Evolutionary conservation across 1,140 invertebrate species (phyloP).

Genomic region (Aplysia californica): DNA sequence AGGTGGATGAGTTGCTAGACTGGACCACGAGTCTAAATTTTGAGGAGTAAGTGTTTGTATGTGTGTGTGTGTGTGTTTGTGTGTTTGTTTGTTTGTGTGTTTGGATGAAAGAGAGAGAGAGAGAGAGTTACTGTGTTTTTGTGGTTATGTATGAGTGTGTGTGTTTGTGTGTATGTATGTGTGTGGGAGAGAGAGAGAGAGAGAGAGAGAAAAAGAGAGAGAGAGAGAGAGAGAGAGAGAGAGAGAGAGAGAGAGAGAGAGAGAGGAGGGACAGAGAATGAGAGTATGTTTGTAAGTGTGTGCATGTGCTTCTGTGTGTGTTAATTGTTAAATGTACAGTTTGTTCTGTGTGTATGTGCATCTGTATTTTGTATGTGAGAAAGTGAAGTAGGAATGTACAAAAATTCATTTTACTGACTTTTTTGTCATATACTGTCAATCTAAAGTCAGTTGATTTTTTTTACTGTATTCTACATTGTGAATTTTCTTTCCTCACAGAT

Average conservation of each 20-base stretch:
- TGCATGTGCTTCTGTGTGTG: background rate
- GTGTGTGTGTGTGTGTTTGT: background rate
- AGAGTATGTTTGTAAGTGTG: background rate
- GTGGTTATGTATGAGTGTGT: background rate
- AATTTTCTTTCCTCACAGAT: slow-evolving; percentile 47
- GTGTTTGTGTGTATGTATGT: background rate
- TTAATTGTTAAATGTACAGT: background rate
- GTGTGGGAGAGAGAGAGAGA: background rate
- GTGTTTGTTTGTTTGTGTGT: background rate
- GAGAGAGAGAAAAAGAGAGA: too few species aligned
- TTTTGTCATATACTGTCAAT: background rate
- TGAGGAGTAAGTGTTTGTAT: slow-evolving; percentile 59
- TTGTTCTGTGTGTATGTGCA: background rate
- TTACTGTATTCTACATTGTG: background rate
- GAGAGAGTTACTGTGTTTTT: background rate
- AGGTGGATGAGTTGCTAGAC: slow-evolving; percentile 66
- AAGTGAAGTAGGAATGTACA: background rate
- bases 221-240: too few species aligned
- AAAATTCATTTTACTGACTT: background rate
- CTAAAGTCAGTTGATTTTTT: background rate
- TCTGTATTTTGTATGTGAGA: background rate
- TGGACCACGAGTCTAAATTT: slow-evolving; percentile 68
- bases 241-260: too few species aligned
- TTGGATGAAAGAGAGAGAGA: background rate
- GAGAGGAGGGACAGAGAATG: too few species aligned